Conservation (phyloP, 2,113 vertebrate species). For the Numenius arquata region DNA sequence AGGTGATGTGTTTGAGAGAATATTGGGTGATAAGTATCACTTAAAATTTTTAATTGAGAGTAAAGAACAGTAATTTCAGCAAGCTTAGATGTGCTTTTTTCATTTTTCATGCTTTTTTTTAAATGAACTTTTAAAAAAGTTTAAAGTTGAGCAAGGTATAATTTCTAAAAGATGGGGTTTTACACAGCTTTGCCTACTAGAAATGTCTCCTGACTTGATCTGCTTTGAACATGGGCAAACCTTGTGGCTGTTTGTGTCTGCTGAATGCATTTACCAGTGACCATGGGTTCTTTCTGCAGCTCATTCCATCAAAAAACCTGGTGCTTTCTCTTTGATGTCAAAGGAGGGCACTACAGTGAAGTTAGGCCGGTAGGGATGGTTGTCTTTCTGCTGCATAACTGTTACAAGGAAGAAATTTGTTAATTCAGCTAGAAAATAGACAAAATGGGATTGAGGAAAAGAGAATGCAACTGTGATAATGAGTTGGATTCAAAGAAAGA, state of each 20-base stretch:
- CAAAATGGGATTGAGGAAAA: background rate
- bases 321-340: background rate
- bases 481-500: background rate
- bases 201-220: background rate
- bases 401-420: background rate
- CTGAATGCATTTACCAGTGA: background rate
- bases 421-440: background rate
- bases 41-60: background rate
- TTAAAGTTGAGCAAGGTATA: background rate
- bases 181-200: background rate
- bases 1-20: background rate
- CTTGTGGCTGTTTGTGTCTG: background rate
- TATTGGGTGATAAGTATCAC: background rate
- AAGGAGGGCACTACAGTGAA: background rate
- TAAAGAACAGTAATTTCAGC: background rate
- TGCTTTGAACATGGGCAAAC: background rate
- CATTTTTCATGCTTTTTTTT: background rate
- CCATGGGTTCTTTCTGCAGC: background rate
- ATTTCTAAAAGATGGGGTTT: background rate
- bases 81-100: background rate
- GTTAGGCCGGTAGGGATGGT: background rate
- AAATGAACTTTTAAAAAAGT: background rate
- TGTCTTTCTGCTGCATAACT: background rate
- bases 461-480: background rate
- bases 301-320: background rate